Percentiles rank a stretch among this genome's conserved stretches.
These are phyloP conservation scores for Dallia pectoralis DNA, from an alignment of 2,797 vertebrate species.

Conservation along the genomic window DNA sequence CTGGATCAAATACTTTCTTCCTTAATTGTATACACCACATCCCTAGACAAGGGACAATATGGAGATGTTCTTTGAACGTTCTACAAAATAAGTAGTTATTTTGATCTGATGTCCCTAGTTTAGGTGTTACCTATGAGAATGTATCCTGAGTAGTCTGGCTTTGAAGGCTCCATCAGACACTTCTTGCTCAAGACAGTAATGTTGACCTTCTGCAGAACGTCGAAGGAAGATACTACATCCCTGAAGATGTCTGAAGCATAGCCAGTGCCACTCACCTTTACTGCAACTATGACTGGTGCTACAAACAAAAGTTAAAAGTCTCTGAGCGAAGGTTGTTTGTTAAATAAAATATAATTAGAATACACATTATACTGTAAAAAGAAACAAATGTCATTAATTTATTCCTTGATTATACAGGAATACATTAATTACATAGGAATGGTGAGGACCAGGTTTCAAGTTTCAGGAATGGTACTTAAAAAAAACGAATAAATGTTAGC, in stretches of 20 bases:
- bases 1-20: no score
- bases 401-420: no score
- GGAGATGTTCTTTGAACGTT: neutral
- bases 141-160: slow-evolving; percentile 70
- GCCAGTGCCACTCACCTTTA: slow-evolving; percentile 78
- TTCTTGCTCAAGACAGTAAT: slow-evolving; percentile 79
- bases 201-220: slow-evolving; percentile 78
- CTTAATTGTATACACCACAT: no score
- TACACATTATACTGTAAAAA: neutral
- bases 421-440: no score
- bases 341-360: neutral
- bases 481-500: no score
- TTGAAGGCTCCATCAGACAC: slow-evolving; percentile 72
- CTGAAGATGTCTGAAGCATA: slow-evolving; percentile 80
- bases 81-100: neutral
- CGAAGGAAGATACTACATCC: slow-evolving; percentile 79
- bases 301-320: neutral
- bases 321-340: neutral
- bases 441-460: no score
- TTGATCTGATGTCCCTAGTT: neutral
- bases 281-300: slow-evolving; percentile 71
- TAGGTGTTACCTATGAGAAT: neutral
- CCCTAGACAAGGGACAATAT: neutral
- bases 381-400: neutral
- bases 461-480: no score